A percentile compares a stretch with the other conserved stretches of the same genome.
phyloP scores from a whole-genome alignment of 2,797 vertebrate species.

The Chaetodon trifasciatus region DNA sequence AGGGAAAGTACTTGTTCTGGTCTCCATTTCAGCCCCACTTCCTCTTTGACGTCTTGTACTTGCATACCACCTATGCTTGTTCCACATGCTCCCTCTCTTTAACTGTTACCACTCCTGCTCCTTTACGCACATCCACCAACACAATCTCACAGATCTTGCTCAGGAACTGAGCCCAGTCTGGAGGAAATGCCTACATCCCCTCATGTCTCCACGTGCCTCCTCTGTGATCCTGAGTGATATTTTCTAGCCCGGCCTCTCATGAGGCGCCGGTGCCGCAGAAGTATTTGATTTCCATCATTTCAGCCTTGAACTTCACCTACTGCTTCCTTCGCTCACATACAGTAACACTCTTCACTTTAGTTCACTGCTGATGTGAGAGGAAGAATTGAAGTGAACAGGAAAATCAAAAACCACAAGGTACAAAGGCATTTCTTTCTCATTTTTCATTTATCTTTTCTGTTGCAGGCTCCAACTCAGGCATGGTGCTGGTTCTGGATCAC shows the following conservation, averaged over 20 bases:
- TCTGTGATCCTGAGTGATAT: slow-evolving; percentile 64
- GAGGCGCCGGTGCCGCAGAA: slow-evolving; percentile 40
- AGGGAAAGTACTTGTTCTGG: slow-evolving; percentile 59
- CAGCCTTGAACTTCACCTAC: slow-evolving; percentile 29
- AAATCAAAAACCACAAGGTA: not conserved
- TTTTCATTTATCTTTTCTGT: slow-evolving; percentile 44
- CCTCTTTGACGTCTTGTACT: slow-evolving; percentile 60
- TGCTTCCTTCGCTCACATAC: slow-evolving; percentile 26
- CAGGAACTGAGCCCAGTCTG: slow-evolving; percentile 72
- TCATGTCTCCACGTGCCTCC: slow-evolving; percentile 67
- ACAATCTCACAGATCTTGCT: slow-evolving; percentile 65
- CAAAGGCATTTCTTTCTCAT: slow-evolving; percentile 13
- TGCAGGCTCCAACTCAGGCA: slow-evolving; percentile 83
- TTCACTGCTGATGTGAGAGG: slow-evolving; percentile 7
- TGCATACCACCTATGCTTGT: slow-evolving; percentile 48
- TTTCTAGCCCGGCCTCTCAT: slow-evolving; percentile 44
- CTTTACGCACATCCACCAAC: slow-evolving; percentile 52
- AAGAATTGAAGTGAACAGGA: not conserved
- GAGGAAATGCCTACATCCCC: slow-evolving; percentile 78
- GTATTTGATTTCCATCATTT: slow-evolving; percentile 65
- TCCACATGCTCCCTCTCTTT: slow-evolving; percentile 41
- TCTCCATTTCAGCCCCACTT: slow-evolving; percentile 69
- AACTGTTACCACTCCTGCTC: slow-evolving; percentile 40
- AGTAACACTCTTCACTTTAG: slow-evolving; percentile 3
- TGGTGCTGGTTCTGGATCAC: slow-evolving; percentile 87